A percentile compares a stretch with the other conserved stretches of the same genome.
These are phyloP conservation scores for Lasiurus cinereus DNA, from an alignment of 2,113 vertebrate genomes.

Conservation along the genomic window DNA sequence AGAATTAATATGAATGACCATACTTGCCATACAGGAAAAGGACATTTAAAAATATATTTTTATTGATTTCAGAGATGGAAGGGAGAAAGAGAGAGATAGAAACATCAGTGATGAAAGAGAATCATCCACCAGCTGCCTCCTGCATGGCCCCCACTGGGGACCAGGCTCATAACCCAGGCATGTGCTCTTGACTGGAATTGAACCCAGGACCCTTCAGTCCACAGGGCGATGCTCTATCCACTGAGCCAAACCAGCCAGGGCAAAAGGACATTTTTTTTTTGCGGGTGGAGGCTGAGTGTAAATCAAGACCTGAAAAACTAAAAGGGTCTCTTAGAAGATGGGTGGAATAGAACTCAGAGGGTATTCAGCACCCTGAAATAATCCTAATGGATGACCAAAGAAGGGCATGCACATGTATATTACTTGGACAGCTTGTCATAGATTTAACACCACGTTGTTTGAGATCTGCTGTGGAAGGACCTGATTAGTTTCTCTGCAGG, in stretches of 20 bases:
- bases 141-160: too few species aligned
- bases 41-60: not conserved
- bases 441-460: not conserved
- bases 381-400: not conserved
- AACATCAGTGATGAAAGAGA: too few species aligned
- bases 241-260: too few species aligned
- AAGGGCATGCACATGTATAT: not conserved
- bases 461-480: not conserved
- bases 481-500: not conserved
- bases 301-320: not conserved
- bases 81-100: too few species aligned
- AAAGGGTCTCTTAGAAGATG: not conserved
- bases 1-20: not conserved
- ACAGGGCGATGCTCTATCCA: too few species aligned
- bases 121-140: too few species aligned
- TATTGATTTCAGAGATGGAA: not conserved
- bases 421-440: conserved; percentile 8
- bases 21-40: not conserved
- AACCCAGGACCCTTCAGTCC: too few species aligned
- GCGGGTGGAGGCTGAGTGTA: not conserved
- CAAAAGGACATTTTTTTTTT: not conserved
- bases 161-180: too few species aligned
- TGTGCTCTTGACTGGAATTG: too few species aligned
- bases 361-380: not conserved
- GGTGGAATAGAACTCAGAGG: not conserved